Conservation (phyloP, 1,140 invertebrate genomes). For the Bilobella aurantiaca region DNA sequence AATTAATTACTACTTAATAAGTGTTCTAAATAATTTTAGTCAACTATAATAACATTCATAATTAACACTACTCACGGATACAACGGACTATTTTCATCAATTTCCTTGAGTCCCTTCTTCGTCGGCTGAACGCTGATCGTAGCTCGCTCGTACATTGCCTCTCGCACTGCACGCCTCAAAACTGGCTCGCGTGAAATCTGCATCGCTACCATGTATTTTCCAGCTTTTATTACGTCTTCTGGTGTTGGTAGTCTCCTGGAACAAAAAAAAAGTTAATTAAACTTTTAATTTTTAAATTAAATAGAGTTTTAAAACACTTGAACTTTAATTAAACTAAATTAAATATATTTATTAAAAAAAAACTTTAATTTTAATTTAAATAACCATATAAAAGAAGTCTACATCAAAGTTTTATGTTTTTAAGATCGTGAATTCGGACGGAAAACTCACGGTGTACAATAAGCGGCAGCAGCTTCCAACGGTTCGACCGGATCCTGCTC, state of each 20-base stretch:
- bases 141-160: slow-evolving; percentile 83
- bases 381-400: too few species aligned
- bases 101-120: slow-evolving; percentile 80
- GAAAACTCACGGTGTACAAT: neutral
- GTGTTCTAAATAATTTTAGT: neutral
- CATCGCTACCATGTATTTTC: slow-evolving; percentile 85
- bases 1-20: neutral
- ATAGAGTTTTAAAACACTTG: too few species aligned
- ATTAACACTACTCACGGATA: slow-evolving; percentile 44
- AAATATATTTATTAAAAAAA: too few species aligned
- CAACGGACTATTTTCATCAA: slow-evolving; percentile 84
- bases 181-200: slow-evolving; percentile 86
- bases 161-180: slow-evolving; percentile 70
- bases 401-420: neutral
- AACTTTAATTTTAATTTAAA: neutral
- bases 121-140: slow-evolving; percentile 74
- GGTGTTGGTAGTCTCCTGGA: slow-evolving; percentile 47
- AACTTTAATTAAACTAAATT: too few species aligned
- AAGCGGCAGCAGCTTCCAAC: slow-evolving; percentile 56
- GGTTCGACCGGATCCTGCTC: slow-evolving; percentile 79
- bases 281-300: neutral
- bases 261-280: neutral
- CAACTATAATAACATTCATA: neutral
- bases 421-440: slow-evolving; percentile 17
- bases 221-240: slow-evolving; percentile 75